Base-by-base conservation (phyloP, 2,888 invertebrate genomes). In the Ctena decussata region DNA sequence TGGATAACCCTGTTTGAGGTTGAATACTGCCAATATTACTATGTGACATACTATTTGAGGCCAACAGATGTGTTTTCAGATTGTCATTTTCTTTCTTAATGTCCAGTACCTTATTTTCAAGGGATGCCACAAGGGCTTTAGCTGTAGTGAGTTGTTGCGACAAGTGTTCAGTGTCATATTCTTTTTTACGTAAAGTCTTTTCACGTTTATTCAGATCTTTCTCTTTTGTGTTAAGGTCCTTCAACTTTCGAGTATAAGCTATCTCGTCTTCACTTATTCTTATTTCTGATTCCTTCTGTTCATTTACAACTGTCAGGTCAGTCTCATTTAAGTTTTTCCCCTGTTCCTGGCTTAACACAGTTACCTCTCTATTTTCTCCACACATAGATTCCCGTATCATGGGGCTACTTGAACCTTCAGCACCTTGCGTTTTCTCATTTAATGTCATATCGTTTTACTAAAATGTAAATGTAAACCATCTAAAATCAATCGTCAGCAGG, bases 21-120 rank as follows among this genome's bases (percentile, higher is more conserved):
- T 60, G 60, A 5, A 49, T 49, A 49, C n/a, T 5, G 5, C 27
- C 60, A 30, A 24, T 21, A 60, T 30, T 60, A 18, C 27, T 30
- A 2, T 30, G 27, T n/a, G 53, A 3, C n/a, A 3, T n/a, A 53
- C 53, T 8, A 53, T 21, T 21, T 5, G 53, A 8, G n/a, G 53
- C 53, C 53, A 53, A n/a, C 21, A 53, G n/a, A n/a, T 21, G 53
- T 15, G 53, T 53, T 21, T 53, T 60, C 30, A 60, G 18, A 60
- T 60, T 60, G 60, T 60, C 60, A 60, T 60, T 60, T 60, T 60
- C 60, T 60, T 60, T 60, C 27, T 18, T 60, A 3, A 60, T 60
- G 6, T 60, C 60, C 8, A 60, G 11, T 3, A 60, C 30, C 32
- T 30, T 60, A 60, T 60, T 60, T 30, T 60, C 60, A 27, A 60